Conservation (phyloP, 1,140 invertebrate species). For the Magallana ariakensis region DNA sequence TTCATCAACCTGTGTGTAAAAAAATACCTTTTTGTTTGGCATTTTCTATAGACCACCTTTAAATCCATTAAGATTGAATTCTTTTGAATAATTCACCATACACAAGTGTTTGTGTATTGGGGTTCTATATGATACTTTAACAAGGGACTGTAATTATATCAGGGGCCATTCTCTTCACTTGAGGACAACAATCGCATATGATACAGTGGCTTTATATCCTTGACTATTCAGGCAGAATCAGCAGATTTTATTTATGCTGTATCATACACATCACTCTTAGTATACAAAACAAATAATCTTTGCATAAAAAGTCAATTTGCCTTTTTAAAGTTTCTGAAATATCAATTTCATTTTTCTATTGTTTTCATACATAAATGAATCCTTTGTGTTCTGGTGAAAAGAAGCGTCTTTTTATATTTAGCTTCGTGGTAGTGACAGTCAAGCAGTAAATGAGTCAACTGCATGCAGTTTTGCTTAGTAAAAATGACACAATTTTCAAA, state of each 20-base stretch:
- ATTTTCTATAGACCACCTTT: not conserved
- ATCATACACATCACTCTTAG: not conserved
- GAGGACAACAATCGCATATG: not conserved
- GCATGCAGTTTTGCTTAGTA: no score
- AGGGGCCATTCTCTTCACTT: not conserved
- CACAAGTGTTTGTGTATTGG: not conserved
- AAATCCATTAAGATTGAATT: not conserved
- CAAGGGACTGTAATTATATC: not conserved
- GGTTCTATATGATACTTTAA: not conserved
- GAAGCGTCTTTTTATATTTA: no score
- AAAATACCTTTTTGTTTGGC: not conserved
- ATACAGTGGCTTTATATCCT: not conserved
- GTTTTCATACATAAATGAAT: no score
- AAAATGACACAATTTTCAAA: no score
- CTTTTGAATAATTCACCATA: not conserved
- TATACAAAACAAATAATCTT: no score
- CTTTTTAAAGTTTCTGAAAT: no score
- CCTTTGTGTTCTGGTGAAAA: no score
- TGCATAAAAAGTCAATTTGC: no score
- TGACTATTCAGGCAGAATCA: not conserved
- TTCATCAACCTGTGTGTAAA: not conserved
- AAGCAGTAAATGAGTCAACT: no score
- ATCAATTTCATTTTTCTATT: no score
- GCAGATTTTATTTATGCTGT: not conserved
- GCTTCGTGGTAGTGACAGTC: no score